These are phyloP conservation scores for Chymomyza costata DNA, from an alignment of 1,140 invertebrate species.

Conservation along the genomic window DNA sequence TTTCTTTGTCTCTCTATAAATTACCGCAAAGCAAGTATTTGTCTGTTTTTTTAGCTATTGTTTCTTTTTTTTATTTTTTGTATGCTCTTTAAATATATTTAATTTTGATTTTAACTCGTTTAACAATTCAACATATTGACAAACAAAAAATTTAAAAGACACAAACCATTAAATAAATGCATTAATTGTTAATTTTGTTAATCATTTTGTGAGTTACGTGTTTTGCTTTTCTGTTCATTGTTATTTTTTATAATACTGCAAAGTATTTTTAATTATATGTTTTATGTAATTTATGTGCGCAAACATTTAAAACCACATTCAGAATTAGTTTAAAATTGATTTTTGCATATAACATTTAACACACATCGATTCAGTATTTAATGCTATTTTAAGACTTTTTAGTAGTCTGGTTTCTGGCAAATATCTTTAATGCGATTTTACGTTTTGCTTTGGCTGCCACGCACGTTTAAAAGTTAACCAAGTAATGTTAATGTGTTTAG, in stretches of 20 bases:
- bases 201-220: slow-evolving; percentile 20
- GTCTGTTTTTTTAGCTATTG: slow-evolving; percentile 22
- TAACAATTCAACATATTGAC: slow-evolving; percentile 5
- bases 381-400: too few species aligned
- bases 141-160: slow-evolving; percentile 28
- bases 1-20: slow-evolving; percentile 28
- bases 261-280: background rate
- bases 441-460: too few species aligned
- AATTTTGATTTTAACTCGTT: slow-evolving; percentile 16
- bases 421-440: too few species aligned
- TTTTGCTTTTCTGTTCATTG: too few species aligned
- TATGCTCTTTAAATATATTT: slow-evolving; percentile 29
- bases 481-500: too few species aligned
- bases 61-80: slow-evolving; percentile 14
- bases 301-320: slow-evolving; percentile 44
- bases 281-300: background rate
- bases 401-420: too few species aligned
- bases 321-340: slow-evolving; percentile 30
- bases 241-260: too few species aligned
- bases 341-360: slow-evolving; percentile 22
- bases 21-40: slow-evolving; percentile 64
- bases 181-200: slow-evolving; percentile 4
- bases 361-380: slow-evolving; percentile 19
- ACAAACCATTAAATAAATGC: slow-evolving; percentile 51
- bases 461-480: too few species aligned